Evolutionary conservation across 2,888 invertebrate species (phyloP).

Genomic region (Cheilosia grossa): DNA sequence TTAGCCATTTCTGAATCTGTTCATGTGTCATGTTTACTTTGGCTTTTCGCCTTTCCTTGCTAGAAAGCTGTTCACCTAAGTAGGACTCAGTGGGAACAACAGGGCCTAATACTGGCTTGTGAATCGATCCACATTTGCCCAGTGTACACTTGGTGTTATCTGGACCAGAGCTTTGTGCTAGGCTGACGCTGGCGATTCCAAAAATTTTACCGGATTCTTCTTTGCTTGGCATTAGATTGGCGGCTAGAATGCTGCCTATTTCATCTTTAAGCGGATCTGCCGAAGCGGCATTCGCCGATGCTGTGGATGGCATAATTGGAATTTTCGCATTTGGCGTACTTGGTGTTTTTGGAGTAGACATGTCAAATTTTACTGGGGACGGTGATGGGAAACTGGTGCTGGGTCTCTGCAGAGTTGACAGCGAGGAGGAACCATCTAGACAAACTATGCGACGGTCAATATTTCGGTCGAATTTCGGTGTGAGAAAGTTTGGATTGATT

Average conservation of each 20-base stretch:
- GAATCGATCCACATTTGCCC: slow-evolving; percentile 83
- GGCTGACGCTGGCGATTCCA: slow-evolving; percentile 83
- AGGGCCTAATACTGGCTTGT: slow-evolving; percentile 83
- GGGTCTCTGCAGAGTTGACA: slow-evolving; percentile 78
- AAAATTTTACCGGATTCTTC: slow-evolving; percentile 84
- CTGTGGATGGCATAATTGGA: slow-evolving; percentile 55
- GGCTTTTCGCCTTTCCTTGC: slow-evolving; percentile 84
- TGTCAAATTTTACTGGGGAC: slow-evolving; percentile 78
- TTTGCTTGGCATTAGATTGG: slow-evolving; percentile 83
- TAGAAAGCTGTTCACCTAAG: slow-evolving; percentile 82
- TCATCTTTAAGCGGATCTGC: slow-evolving; percentile 81
- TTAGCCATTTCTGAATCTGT: slow-evolving; percentile 88
- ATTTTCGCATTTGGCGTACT: slow-evolving; percentile 76
- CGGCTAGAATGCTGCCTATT: slow-evolving; percentile 81
- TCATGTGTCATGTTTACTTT: slow-evolving; percentile 89
- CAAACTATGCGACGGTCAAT: slow-evolving; percentile 73
- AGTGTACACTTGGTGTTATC: slow-evolving; percentile 83
- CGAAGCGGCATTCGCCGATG: slow-evolving; percentile 50
- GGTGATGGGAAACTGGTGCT: slow-evolving; percentile 79
- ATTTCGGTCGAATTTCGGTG: slow-evolving; percentile 82
- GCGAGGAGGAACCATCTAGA: slow-evolving; percentile 58
- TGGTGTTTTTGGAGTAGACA: slow-evolving; percentile 75
- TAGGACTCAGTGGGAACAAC: slow-evolving; percentile 83
- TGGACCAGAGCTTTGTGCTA: slow-evolving; percentile 83
- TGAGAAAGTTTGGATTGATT: slow-evolving; percentile 82